phyloP scores from a whole-genome alignment of 2,888 invertebrate species.

The Hirtodrosophila histrioides region DNA sequence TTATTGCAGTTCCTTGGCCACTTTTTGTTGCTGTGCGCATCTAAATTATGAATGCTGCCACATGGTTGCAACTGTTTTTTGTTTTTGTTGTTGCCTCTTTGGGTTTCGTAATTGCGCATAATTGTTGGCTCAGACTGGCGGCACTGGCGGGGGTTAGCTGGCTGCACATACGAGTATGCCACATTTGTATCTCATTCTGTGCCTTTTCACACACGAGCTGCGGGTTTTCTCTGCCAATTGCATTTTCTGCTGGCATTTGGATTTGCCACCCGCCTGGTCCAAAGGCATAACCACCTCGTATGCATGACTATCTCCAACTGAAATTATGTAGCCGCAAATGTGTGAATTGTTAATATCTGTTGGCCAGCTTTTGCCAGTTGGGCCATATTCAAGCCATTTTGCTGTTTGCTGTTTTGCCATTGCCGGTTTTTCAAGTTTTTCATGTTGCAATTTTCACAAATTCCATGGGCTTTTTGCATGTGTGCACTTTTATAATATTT shows the following conservation, averaged over 20 bases:
- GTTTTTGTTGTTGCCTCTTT: conserved; percentile 39
- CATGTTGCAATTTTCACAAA: conserved; percentile 71
- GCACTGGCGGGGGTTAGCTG: too few relatives aligned
- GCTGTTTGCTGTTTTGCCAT: conserved; percentile 20
- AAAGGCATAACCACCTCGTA: too few relatives aligned
- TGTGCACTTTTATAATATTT: conserved; percentile 63
- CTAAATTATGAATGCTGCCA: conserved; percentile 71
- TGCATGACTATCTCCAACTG: conserved; percentile 43
- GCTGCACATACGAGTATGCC: conserved; percentile 41
- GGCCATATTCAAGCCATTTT: conserved; percentile 41
- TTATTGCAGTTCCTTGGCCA: conserved; percentile 30
- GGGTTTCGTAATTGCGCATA: conserved; percentile 61
- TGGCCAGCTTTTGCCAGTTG: conserved; percentile 61
- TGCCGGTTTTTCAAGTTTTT: conserved; percentile 78
- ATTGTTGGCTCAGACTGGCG: conserved; percentile 41
- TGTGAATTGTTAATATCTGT: conserved; percentile 76
- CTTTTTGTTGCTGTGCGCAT: conserved; percentile 12
- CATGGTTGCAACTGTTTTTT: conserved; percentile 58
- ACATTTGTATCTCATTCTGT: conserved; percentile 41
- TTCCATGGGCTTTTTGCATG: conserved; percentile 56
- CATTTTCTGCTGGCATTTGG: conserved; percentile 54
- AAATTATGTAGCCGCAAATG: conserved; percentile 74
- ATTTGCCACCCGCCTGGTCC: conserved; percentile 4
- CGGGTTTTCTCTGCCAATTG: conserved; percentile 47
- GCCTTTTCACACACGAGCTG: conserved; percentile 31